Conservation (phyloP, 2,797 vertebrate species). For the Sebastiscus tertius region DNA sequence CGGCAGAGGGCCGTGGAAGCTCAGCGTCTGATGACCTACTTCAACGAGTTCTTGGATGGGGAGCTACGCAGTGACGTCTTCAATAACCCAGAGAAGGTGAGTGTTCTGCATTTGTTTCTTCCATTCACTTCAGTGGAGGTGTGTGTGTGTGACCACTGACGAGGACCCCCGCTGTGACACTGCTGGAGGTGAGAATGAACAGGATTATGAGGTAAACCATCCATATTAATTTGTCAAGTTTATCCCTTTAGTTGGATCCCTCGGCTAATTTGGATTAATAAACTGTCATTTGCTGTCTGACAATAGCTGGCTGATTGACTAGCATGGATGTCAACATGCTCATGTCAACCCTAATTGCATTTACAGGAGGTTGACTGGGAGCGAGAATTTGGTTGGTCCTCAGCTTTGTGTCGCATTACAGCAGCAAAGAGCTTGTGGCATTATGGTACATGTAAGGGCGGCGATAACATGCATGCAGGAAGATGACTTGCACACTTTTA, state of each 20-base stretch:
- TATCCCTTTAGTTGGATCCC: slow-evolving; percentile 81
- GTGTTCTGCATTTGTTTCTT: slow-evolving; percentile 8
- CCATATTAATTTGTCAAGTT: slow-evolving; percentile 80
- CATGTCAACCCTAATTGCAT: slow-evolving; percentile 78
- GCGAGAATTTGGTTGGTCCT: slow-evolving; percentile 58
- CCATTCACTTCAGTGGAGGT: slow-evolving; percentile 20
- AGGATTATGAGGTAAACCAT: slow-evolving; percentile 77
- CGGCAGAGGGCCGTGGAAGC: slow-evolving; percentile 98
- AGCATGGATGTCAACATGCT: slow-evolving; percentile 78
- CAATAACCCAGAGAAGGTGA: slow-evolving; percentile 97
- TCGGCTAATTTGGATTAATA: slow-evolving; percentile 81
- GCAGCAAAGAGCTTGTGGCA: slow-evolving; percentile 42
- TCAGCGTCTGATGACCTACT: slow-evolving; percentile 99
- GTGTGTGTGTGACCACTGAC: slow-evolving; percentile 45
- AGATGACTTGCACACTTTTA: slow-evolving; percentile 35
- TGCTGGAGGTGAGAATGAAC: slow-evolving; percentile 77
- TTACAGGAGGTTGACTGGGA: slow-evolving; percentile 65
- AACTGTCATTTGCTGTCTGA: slow-evolving; percentile 75
- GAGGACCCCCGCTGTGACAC: slow-evolving; percentile 55
- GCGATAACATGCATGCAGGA: slow-evolving; percentile 33
- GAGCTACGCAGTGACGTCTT: slow-evolving; percentile 99
- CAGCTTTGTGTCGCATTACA: slow-evolving; percentile 62
- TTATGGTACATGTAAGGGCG: slow-evolving; percentile 41
- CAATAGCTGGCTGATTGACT: slow-evolving; percentile 77
- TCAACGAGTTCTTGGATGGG: slow-evolving; percentile 99